Percentiles rank a stretch among this genome's conserved stretches.
Evolutionary conservation across 2,888 invertebrate genomes (phyloP).

Genomic region (Gisinianus flammeolus): DNA sequence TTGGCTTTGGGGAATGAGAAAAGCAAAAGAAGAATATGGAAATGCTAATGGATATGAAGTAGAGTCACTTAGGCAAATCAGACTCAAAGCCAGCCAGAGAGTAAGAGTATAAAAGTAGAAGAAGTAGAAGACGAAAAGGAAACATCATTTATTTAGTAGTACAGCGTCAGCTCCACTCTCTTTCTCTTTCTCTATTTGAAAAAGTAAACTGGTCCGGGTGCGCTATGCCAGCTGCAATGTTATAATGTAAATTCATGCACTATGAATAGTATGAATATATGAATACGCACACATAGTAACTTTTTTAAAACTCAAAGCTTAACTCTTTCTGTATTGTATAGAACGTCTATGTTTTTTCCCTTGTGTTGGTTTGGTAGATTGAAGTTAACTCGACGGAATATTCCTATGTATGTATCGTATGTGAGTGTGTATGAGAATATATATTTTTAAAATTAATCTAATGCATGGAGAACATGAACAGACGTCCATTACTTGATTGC

Average conservation of each 20-base stretch:
- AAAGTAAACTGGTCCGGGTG: no score
- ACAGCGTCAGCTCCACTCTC: not conserved
- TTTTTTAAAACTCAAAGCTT: no score
- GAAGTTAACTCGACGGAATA: not conserved
- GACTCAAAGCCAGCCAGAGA: not conserved
- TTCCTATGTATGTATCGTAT: not conserved
- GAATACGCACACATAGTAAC: no score
- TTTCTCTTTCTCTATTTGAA: not conserved
- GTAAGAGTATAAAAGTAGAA: not conserved
- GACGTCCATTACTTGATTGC: constrained; percentile 18
- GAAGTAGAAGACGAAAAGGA: not conserved
- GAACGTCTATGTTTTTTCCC: no score
- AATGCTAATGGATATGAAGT: constrained; percentile 31
- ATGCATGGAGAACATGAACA: not conserved
- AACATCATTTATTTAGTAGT: constrained; percentile 27
- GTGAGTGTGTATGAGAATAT: not conserved
- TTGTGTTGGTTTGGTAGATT: no score
- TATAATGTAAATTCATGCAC: no score
- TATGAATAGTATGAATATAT: no score
- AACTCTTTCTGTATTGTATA: no score
- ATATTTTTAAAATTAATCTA: constrained; percentile 15
- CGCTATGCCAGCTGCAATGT: no score
- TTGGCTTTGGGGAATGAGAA: constrained; percentile 18
- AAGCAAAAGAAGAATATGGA: constrained; percentile 17
- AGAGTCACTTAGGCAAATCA: constrained; percentile 30